Percentiles rank a stretch among this genome's conserved stretches.
phyloP scores from a whole-genome alignment of 2,797 vertebrate species.

The Notoglanidium macrostoma region DNA sequence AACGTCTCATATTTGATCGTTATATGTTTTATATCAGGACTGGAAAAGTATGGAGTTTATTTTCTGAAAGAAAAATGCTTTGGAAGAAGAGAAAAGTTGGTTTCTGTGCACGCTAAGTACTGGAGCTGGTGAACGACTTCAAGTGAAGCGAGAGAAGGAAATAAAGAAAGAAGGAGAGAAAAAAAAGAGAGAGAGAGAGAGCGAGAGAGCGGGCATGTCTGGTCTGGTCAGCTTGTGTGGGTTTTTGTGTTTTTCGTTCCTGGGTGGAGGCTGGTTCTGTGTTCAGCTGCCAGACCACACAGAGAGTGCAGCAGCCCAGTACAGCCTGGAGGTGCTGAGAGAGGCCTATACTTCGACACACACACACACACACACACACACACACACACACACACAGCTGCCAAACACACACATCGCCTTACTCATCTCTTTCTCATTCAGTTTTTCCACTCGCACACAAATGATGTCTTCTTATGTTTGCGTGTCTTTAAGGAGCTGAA shows the following conservation, averaged over 20 bases:
- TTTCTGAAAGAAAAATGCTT: not conserved
- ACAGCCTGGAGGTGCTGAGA: conserved; percentile 66
- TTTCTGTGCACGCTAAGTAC: not conserved
- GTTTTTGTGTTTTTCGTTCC: conserved; percentile 42
- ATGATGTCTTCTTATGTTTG: conserved; percentile 2
- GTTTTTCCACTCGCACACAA: conserved; percentile 2
- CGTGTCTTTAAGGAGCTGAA: conserved; percentile 17
- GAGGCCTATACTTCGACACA: conserved; percentile 37
- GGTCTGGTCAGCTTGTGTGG: conserved; percentile 46
- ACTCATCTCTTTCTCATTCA: conserved; percentile 23
- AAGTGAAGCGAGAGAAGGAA: not conserved
- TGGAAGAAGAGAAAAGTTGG: not conserved
- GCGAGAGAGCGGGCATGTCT: conserved; percentile 39
- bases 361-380: conserved; percentile 23
- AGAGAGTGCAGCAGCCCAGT: conserved; percentile 76
- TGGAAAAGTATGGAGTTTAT: not conserved
- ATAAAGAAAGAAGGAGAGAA: not conserved
- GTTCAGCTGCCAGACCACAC: conserved; percentile 88
- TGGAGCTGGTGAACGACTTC: not conserved
- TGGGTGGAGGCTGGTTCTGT: conserved; percentile 71
- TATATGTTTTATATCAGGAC: not conserved
- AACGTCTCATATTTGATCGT: not conserved
- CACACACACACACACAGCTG: conserved; percentile 19
- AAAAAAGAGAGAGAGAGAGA: conserved; percentile 15
- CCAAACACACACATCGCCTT: conserved; percentile 5